A percentile compares a stretch with the other conserved stretches of the same genome.
Evolutionary conservation across 2,113 vertebrate species (phyloP).

Genomic region (Orientallactaga bullata): DNA sequence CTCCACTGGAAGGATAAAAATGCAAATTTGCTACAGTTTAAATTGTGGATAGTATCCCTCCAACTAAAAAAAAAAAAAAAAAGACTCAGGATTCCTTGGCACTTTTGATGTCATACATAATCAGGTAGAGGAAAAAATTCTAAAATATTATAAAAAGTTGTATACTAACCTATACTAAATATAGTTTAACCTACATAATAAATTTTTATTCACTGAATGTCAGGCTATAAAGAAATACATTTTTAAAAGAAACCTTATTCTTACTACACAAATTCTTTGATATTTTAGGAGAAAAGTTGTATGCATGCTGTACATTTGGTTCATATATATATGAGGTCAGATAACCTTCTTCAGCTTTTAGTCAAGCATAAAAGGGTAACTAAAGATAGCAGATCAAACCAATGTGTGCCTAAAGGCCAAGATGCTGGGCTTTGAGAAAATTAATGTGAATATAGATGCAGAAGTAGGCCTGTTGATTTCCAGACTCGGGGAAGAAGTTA

Average conservation of each 20-base stretch:
- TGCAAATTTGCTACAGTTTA: conserved; percentile 24
- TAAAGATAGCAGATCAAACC: conserved; percentile 74
- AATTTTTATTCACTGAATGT: neutral
- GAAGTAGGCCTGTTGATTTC: conserved; percentile 62
- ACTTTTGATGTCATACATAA: conserved; percentile 57
- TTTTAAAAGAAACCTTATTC: neutral
- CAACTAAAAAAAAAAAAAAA: conserved; percentile 30
- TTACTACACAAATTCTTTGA: neutral
- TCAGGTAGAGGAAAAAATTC: conserved; percentile 45
- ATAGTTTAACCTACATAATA: neutral
- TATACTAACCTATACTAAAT: neutral
- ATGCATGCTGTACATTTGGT: conserved; percentile 57
- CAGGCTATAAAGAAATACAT: neutral
- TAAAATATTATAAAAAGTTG: neutral
- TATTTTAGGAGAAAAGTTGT: neutral
- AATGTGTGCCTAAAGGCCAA: conserved; percentile 62
- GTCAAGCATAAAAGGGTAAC: conserved; percentile 54
- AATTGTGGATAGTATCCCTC: neutral
- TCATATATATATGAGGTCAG: conserved; percentile 66
- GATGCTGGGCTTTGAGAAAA: conserved; percentile 68
- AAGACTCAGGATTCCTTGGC: neutral
- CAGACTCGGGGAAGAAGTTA: conserved; percentile 66
- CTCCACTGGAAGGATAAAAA: conserved; percentile 38
- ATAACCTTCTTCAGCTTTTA: conserved; percentile 72
- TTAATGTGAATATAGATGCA: conserved; percentile 68